A percentile compares a stretch with the other conserved stretches of the same genome.
phyloP scores from a whole-genome alignment of 2,888 invertebrate species.

The Trissoscelio sp. region DNA sequence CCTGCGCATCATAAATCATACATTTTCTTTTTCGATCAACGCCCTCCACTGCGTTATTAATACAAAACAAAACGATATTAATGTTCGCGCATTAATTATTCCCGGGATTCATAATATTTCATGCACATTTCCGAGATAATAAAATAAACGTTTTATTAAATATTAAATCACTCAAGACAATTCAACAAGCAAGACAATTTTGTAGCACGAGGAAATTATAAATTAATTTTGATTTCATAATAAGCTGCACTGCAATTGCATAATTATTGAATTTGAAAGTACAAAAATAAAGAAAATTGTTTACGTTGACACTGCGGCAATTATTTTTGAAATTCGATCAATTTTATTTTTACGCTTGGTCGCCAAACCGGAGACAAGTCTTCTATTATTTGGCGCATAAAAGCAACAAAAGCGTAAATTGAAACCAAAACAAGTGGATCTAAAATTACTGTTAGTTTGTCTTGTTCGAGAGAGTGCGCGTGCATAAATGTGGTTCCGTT shows the following conservation, averaged over 20 bases:
- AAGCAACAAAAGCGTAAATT: slow-evolving; percentile 38
- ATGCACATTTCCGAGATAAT: slow-evolving; percentile 24
- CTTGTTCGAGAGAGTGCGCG: slow-evolving; percentile 40
- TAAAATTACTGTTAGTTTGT: slow-evolving; percentile 49
- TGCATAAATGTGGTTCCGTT: slow-evolving; percentile 24
- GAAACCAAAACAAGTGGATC: slow-evolving; percentile 50
- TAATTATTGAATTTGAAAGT: too few species aligned
- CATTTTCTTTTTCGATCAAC: slow-evolving; percentile 55
- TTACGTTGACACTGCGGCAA: too few species aligned
- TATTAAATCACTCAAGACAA: slow-evolving; percentile 29
- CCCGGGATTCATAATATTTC: slow-evolving; percentile 26
- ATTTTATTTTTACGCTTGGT: slow-evolving; percentile 6
- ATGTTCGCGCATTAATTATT: slow-evolving; percentile 34
- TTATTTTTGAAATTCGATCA: not conserved
- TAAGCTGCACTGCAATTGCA: too few species aligned
- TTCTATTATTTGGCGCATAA: slow-evolving; percentile 34
- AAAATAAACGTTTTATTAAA: slow-evolving; percentile 48
- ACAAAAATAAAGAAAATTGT: too few species aligned
- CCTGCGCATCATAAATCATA: slow-evolving; percentile 64
- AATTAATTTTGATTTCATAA: not conserved
- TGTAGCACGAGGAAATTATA: not conserved
- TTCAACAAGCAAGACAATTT: not conserved
- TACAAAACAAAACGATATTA: slow-evolving; percentile 38
- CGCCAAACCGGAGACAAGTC: slow-evolving; percentile 16
- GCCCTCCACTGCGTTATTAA: slow-evolving; percentile 25